phyloP scores from a whole-genome alignment of 2,113 vertebrate species.

The Cyprinodon tularosa region DNA sequence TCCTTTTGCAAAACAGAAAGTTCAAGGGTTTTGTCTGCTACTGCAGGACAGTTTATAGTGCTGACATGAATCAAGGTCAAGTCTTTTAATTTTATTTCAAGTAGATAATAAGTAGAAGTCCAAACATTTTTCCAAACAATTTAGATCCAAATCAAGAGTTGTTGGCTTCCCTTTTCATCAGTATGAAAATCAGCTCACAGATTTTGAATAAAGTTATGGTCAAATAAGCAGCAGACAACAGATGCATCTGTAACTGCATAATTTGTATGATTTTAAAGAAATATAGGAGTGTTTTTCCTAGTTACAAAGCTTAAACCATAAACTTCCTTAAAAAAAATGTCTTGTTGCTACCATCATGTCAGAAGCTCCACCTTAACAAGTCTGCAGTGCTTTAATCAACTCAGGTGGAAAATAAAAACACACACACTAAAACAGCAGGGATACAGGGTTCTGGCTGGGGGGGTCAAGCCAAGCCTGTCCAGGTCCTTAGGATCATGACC shows the following conservation, averaged over 20 bases:
- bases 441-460: conserved; percentile 25
- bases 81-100: background rate
- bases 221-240: background rate
- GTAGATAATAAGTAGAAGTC: background rate
- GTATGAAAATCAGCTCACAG: background rate
- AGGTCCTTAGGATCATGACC: conserved; percentile 39
- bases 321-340: conserved; percentile 13
- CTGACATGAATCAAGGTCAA: background rate
- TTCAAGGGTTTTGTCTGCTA: background rate
- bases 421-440: conserved; percentile 19
- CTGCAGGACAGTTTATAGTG: background rate
- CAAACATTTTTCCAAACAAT: background rate
- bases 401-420: conserved; percentile 17
- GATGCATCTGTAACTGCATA: background rate
- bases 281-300: background rate
- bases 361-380: background rate
- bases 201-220: background rate
- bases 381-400: conserved; percentile 59
- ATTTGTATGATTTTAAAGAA: background rate
- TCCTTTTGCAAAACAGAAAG: background rate
- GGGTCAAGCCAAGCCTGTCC: conserved; percentile 43
- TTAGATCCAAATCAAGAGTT: too few relatives aligned
- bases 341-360: conserved; percentile 20
- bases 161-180: too few relatives aligned
- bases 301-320: background rate